Conservation (phyloP, 2,113 vertebrate species). For the Cyprinus carpio region DNA sequence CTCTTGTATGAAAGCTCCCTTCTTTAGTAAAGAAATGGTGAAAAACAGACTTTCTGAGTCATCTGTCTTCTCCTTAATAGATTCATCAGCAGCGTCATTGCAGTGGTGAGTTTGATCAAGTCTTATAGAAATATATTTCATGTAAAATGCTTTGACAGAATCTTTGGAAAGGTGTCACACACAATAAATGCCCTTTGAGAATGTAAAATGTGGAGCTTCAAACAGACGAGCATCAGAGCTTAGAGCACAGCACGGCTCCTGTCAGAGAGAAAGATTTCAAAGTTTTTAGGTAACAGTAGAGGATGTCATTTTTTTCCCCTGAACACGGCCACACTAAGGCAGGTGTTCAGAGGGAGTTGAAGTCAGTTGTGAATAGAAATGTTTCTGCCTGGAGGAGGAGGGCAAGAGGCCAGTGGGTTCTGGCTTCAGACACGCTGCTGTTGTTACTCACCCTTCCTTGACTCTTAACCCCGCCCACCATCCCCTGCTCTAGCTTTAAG, state of each 20-base stretch:
- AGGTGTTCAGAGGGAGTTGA: conserved; percentile 68
- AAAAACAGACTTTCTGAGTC: not conserved
- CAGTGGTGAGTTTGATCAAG: conserved; percentile 1
- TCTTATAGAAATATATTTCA: not conserved
- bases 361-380: conserved; percentile 72
- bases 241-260: conserved; percentile 33
- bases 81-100: not conserved
- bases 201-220: conserved; percentile 40
- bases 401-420: conserved; percentile 16
- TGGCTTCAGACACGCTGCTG: conserved; percentile 10
- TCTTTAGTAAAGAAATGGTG: not conserved
- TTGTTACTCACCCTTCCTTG: not conserved
- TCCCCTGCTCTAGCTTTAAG: not conserved
- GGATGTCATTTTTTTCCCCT: conserved; percentile 52
- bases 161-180: conserved; percentile 36
- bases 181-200: conserved; percentile 33
- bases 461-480: not conserved
- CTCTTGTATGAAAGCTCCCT: not conserved
- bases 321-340: conserved; percentile 60
- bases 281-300: conserved; percentile 60
- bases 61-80: conserved; percentile 4
- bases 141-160: conserved; percentile 10
- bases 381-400: conserved; percentile 54
- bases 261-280: conserved; percentile 53
- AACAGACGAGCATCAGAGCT: conserved; percentile 16